Base-by-base conservation (phyloP, 2,113 vertebrate species). In the Poeciliopsis turrubarensis region DNA sequence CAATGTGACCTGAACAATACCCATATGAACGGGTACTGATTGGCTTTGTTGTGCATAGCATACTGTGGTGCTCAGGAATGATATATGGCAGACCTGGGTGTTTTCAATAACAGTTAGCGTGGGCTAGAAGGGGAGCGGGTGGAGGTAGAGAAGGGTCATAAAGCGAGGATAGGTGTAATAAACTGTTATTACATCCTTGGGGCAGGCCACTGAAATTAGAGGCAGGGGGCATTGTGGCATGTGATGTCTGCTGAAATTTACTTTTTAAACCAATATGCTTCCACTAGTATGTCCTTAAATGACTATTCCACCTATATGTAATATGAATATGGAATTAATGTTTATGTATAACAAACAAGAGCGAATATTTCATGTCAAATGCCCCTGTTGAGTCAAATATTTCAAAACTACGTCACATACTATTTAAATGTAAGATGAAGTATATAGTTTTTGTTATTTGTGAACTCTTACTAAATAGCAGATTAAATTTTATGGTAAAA, bases 101-200 rank as follows among this genome's bases (percentile, higher is more conserved):
- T 93, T 93, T 94, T 94, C 92, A 94, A 94, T 94, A 94, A 93
- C 86, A 85, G 91, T 93, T 94, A 91, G 89, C 86, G 77, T 87
- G 82, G 77, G 90, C 91, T 93, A 80, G 88, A 91, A 41, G 86
- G 77, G 84, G 74, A 86, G 82, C 65, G 62, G 74, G 78, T 77
- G 75, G 77, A 78, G 75, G 70, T 69, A 77, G 70, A 70, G 80
- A 72, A 87, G 81, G 80, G 88, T 93, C 91, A 93, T 94, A 92
- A 93, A 93, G 89, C 74, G 85, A 83, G 85, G 85, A 88, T 91
- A 89, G 90, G 87, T 89, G 89, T 94, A 94, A 94, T 95, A 95
- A 94, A 93, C 89, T 87, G 86, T 95, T 95, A 95, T 95, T 94
- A 89, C 87, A 88, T 92, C 94, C 91, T 89, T 78, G 86, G 91